phyloP scores from a whole-genome alignment of 1,140 invertebrate genomes.

The Spodoptera frugiperda region DNA sequence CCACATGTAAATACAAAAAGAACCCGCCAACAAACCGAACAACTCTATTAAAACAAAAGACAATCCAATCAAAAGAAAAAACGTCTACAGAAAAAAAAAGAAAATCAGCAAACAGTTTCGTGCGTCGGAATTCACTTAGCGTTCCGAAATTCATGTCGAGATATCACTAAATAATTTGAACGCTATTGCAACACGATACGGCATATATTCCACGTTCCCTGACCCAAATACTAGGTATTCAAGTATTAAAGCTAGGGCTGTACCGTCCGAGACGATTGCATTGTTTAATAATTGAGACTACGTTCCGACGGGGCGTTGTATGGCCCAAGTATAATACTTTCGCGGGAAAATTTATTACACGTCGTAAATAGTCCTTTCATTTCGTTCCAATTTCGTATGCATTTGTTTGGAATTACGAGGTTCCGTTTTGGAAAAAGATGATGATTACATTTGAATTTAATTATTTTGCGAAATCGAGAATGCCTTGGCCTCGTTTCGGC shows the following conservation, averaged over 20 bases:
- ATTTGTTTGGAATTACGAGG: background rate
- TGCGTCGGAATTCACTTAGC: slow-evolving; percentile 25
- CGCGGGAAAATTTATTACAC: slow-evolving; percentile 21
- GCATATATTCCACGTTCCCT: slow-evolving; percentile 59
- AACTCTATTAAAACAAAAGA: slow-evolving; percentile 19
- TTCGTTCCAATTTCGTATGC: slow-evolving; percentile 19
- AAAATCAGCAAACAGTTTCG: slow-evolving; percentile 21
- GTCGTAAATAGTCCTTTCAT: slow-evolving; percentile 3
- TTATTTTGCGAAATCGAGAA: background rate
- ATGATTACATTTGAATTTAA: no score
- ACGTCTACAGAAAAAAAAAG: background rate
- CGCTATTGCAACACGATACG: slow-evolving; percentile 22
- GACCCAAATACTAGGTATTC: slow-evolving; percentile 81
- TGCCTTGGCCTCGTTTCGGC: no score
- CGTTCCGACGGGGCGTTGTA: slow-evolving; percentile 65
- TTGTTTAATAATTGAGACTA: slow-evolving; percentile 82
- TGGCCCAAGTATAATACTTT: slow-evolving; percentile 25
- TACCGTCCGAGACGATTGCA: slow-evolving; percentile 71
- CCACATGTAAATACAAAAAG: background rate
- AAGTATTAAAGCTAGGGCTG: slow-evolving; percentile 81
- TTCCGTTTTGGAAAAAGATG: no score
- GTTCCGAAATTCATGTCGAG: slow-evolving; percentile 44
- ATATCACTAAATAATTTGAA: slow-evolving; percentile 55
- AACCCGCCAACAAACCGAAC: background rate
- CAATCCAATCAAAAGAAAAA: slow-evolving; percentile 17